phyloP scores from a whole-genome alignment of 2,888 invertebrate genomes.

The Steromphala cineraria region DNA sequence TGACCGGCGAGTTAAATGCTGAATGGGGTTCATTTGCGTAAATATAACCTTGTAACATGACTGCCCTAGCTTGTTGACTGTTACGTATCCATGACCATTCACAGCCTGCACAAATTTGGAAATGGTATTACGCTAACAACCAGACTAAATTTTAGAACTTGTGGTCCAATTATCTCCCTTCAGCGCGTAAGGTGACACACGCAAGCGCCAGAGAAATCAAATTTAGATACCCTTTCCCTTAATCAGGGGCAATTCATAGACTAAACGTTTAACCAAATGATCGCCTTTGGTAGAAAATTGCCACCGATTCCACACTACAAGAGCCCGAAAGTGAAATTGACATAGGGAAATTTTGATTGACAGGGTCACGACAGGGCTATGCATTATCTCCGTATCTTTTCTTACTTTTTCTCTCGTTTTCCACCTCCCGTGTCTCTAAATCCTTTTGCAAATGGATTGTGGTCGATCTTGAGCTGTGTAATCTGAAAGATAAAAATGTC shows the following conservation, averaged over 20 bases:
- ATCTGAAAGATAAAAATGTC: constrained; percentile 62
- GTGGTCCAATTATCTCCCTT: constrained; percentile 21
- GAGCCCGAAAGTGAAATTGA: neutral
- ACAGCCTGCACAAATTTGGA: neutral
- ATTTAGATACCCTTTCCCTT: constrained; percentile 7
- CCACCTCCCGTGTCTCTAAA: constrained; percentile 88
- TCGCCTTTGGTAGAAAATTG: constrained; percentile 22
- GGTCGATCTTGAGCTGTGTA: constrained; percentile 75
- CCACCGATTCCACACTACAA: neutral
- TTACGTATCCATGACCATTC: neutral
- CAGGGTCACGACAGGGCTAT: neutral
- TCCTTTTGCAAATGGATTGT: constrained; percentile 77
- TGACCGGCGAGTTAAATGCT: neutral
- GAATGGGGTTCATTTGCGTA: constrained; percentile 15
- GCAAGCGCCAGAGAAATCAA: neutral
- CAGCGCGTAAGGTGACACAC: constrained; percentile 8
- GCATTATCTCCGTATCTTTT: neutral
- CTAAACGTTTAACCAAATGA: constrained; percentile 23
- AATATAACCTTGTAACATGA: constrained; percentile 9
- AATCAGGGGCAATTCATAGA: constrained; percentile 25
- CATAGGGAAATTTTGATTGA: neutral
- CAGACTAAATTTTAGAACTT: constrained; percentile 20
- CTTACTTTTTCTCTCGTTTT: constrained; percentile 80
- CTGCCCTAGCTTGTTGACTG: neutral
- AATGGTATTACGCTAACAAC: constrained; percentile 10